Conservation (phyloP, 1,140 invertebrate genomes). For the Aphis gossypii region DNA sequence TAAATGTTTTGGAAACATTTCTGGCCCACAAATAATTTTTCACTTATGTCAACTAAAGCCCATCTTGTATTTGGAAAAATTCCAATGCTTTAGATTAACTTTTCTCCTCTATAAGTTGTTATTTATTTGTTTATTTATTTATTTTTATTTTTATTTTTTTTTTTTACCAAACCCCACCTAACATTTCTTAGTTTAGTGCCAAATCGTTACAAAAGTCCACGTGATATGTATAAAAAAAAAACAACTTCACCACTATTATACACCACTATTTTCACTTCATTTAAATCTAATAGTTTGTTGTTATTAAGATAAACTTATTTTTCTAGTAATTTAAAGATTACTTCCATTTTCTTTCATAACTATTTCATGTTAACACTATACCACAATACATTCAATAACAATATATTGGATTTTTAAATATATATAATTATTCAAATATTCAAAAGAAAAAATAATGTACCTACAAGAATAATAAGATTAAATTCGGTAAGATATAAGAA, state of each 20-base stretch:
- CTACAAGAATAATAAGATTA: not conserved
- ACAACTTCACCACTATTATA: not conserved
- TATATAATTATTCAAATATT: not conserved
- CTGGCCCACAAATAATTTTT: conserved; percentile 7
- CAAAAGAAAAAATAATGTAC: not conserved
- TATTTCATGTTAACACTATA: not conserved
- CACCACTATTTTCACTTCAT: not conserved
- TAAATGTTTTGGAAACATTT: not conserved
- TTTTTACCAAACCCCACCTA: not conserved
- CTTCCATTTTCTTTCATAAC: not conserved
- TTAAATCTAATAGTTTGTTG: not conserved
- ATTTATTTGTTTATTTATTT: not conserved
- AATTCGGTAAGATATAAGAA: not conserved
- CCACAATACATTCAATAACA: not conserved
- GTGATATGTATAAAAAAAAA: not conserved
- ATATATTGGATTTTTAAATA: not conserved
- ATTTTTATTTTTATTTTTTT: not conserved
- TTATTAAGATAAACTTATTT: not conserved
- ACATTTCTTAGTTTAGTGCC: not conserved
- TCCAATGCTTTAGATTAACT: not conserved
- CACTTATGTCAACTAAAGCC: conserved; percentile 2
- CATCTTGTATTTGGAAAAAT: not conserved
- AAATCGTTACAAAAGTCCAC: not conserved
- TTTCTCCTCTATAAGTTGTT: not conserved
- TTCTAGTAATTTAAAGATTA: not conserved